These are phyloP conservation scores for Machimus rusticus DNA, from an alignment of 2,888 invertebrate genomes.

Conservation along the genomic window DNA sequence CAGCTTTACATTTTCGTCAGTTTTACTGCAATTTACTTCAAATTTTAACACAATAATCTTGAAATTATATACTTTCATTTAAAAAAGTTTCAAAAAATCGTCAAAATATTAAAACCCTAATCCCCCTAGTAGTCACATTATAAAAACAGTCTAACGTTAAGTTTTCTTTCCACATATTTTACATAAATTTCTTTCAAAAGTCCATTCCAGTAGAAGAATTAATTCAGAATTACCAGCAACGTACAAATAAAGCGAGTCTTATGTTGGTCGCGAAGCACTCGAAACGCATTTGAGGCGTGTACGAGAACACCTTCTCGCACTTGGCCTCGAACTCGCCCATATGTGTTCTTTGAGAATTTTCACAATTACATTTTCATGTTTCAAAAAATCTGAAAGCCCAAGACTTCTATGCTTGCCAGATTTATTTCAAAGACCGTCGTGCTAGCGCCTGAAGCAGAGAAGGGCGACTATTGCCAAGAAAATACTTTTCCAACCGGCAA, in stretches of 20 bases:
- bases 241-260: background rate
- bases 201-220: background rate
- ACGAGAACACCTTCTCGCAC: background rate
- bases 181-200: background rate
- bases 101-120: too few relatives aligned
- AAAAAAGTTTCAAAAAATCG: too few relatives aligned
- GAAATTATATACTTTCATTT: too few relatives aligned
- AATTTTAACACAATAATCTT: too few relatives aligned
- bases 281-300: background rate
- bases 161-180: background rate
- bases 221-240: background rate
- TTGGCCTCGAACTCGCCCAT: background rate
- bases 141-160: background rate
- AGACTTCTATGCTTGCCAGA: slow-evolving; percentile 14
- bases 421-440: background rate
- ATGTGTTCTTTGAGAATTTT: slow-evolving; percentile 38
- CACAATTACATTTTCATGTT: slow-evolving; percentile 48
- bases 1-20: too few relatives aligned
- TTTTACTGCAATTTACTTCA: too few relatives aligned
- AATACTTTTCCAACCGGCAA: slow-evolving; percentile 12
- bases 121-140: background rate
- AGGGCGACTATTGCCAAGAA: slow-evolving; percentile 13
- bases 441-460: background rate
- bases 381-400: slow-evolving; percentile 42
- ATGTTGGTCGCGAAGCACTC: background rate